Evolutionary conservation across 2,888 invertebrate species (phyloP).

Genomic region (Heliconius hortense): DNA sequence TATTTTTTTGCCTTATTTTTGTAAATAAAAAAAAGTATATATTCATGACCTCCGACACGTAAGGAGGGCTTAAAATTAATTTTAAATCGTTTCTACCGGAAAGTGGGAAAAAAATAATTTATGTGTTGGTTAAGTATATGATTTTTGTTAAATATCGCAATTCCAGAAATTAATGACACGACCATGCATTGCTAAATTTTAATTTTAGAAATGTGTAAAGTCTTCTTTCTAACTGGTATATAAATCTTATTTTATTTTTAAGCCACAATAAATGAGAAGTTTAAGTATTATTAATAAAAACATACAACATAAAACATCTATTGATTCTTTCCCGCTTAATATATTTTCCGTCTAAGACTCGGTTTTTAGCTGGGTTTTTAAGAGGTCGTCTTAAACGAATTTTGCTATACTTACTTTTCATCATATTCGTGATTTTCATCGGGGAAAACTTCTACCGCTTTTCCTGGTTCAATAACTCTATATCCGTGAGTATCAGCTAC

Average conservation of each 20-base stretch:
- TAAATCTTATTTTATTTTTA: too few relatives aligned
- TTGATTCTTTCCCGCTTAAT: too few relatives aligned
- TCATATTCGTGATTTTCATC: slow-evolving; percentile 73
- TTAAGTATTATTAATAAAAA: background rate
- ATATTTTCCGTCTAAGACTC: too few relatives aligned
- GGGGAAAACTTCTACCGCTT: slow-evolving; percentile 85
- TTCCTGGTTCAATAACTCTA: slow-evolving; percentile 86
- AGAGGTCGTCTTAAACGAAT: background rate
- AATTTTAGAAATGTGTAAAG: background rate
- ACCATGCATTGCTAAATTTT: background rate
- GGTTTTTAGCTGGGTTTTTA: background rate
- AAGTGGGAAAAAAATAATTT: too few relatives aligned
- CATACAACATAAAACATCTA: too few relatives aligned
- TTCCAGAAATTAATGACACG: too few relatives aligned
- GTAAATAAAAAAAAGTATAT: background rate
- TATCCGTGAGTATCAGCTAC: slow-evolving; percentile 90
- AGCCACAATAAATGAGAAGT: background rate
- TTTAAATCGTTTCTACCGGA: too few relatives aligned
- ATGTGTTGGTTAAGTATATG: too few relatives aligned
- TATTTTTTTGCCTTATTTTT: background rate
- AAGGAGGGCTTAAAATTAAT: too few relatives aligned
- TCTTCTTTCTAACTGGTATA: too few relatives aligned
- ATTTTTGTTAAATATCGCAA: too few relatives aligned
- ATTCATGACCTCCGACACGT: background rate
- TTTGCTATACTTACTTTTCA: slow-evolving; percentile 62